Evolutionary conservation across 2,888 invertebrate genomes (phyloP).

Genomic region (Rhopalosiphum nymphaeae): DNA sequence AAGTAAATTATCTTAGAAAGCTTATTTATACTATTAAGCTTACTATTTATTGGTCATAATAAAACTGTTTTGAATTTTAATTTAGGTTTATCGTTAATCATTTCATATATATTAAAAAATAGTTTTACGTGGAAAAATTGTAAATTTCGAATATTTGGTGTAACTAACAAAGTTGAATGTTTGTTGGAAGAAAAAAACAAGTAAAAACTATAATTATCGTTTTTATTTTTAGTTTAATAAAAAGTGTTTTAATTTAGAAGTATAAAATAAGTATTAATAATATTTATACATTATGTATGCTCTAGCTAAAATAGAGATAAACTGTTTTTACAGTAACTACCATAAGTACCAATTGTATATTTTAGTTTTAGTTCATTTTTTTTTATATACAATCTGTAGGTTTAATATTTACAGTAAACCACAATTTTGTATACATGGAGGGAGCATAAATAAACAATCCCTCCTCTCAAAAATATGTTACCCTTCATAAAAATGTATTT

Average conservation of each 20-base stretch:
- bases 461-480: background rate
- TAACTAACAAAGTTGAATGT: slow-evolving; percentile 13
- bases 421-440: too few relatives aligned
- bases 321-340: background rate
- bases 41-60: background rate
- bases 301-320: background rate
- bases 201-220: background rate
- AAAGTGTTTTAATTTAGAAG: background rate
- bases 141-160: slow-evolving; percentile 60
- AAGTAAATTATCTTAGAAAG: background rate
- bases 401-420: background rate
- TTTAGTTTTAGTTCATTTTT: background rate
- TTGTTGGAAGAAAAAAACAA: slow-evolving; percentile 30
- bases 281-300: background rate
- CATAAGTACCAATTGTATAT: background rate
- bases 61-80: background rate
- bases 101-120: slow-evolving; percentile 30
- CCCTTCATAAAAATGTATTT: background rate
- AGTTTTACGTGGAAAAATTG: slow-evolving; percentile 49
- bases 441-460: background rate
- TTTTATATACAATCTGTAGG: background rate
- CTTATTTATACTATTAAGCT: too few relatives aligned
- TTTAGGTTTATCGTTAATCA: slow-evolving; percentile 44
- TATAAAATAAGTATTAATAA: background rate
- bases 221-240: background rate